Conservation (phyloP, 2,113 vertebrate genomes). For the Tenrec ecaudatus region DNA sequence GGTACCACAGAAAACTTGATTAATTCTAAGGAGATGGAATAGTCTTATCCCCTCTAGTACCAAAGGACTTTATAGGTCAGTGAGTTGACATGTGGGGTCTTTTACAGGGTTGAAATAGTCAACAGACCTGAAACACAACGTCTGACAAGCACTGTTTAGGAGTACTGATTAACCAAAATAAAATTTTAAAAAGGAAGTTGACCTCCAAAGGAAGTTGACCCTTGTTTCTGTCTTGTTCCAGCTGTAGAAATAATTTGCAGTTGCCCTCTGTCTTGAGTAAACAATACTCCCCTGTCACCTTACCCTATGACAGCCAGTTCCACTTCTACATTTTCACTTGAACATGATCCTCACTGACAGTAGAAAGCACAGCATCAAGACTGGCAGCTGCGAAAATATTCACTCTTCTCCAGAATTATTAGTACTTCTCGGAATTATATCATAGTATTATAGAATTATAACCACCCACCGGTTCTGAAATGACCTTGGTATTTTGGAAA, state of each 20-base stretch:
- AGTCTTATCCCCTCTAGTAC: background rate
- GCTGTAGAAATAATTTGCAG: constrained; percentile 68
- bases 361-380: constrained; percentile 58
- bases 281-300: constrained; percentile 33
- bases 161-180: constrained; percentile 15
- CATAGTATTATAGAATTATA: constrained; percentile 33
- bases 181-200: constrained; percentile 46
- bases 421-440: constrained; percentile 63
- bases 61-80: background rate
- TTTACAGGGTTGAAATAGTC: constrained; percentile 3
- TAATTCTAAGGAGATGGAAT: background rate
- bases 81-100: background rate
- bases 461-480: constrained; percentile 53
- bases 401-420: constrained; percentile 55
- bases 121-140: background rate
- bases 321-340: constrained; percentile 66
- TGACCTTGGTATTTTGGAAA: constrained; percentile 74
- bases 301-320: constrained; percentile 31
- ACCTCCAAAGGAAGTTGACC: constrained; percentile 59
- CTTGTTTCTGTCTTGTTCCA: constrained; percentile 58
- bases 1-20: background rate
- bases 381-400: constrained; percentile 73
- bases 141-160: background rate
- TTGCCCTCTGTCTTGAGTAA: constrained; percentile 49
- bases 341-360: constrained; percentile 64